A percentile compares a stretch with the other conserved stretches of the same genome.
phyloP scores from a whole-genome alignment of 2,797 vertebrate species.

The Sebastes taczanowskii region DNA sequence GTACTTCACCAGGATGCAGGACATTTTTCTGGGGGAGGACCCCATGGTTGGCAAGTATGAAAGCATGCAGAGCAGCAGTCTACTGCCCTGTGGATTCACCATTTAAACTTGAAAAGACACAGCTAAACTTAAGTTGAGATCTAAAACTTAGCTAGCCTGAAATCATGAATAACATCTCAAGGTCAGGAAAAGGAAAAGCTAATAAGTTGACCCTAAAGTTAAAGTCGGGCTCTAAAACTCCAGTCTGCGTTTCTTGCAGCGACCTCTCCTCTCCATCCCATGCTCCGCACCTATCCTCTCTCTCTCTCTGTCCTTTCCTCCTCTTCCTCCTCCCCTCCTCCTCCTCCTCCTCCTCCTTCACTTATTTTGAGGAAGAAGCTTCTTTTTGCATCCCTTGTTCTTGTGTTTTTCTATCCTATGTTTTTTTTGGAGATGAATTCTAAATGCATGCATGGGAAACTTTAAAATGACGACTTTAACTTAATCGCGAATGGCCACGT shows the following conservation, averaged over 20 bases:
- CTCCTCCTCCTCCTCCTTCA: conserved; percentile 41
- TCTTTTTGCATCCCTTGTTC: conserved; percentile 79
- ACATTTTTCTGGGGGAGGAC: too few species aligned
- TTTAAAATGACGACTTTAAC: conserved; percentile 68
- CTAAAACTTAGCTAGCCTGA: too few species aligned
- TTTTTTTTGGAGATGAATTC: conserved; percentile 76
- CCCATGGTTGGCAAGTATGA: background rate
- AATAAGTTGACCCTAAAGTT: background rate
- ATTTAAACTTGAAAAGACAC: background rate
- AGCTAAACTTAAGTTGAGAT: background rate
- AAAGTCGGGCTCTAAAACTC: conserved; percentile 3
- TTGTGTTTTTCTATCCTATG: conserved; percentile 79
- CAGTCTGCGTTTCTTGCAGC: conserved; percentile 11
- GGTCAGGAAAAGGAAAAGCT: too few species aligned
- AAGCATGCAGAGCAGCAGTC: background rate
- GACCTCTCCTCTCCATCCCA: background rate
- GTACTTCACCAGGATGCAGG: too few species aligned
- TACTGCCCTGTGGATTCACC: background rate
- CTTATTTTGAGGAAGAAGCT: conserved; percentile 75
- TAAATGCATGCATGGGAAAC: conserved; percentile 80
- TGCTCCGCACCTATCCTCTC: background rate
- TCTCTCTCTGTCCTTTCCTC: background rate
- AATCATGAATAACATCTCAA: too few species aligned
- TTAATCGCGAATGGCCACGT: conserved; percentile 57
- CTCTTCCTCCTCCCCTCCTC: conserved; percentile 4